Evolutionary conservation across 2,888 invertebrate species (phyloP), one percentile per base, ranked within the genome.

Genomic region (Hofmannophila pseudospretella): DNA sequence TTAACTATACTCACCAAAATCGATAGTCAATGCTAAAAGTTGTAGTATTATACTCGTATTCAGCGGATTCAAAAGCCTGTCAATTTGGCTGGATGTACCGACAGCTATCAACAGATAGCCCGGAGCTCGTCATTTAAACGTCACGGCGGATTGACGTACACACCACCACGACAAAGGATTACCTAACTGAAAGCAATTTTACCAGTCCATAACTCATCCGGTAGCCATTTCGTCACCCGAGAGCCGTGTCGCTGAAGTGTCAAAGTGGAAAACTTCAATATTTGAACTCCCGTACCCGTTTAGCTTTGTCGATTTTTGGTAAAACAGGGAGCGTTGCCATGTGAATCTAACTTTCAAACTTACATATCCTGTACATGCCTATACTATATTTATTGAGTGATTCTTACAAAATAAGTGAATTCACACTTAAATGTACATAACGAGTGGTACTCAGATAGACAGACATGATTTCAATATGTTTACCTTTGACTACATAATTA

Each of bases 51-150:
- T n/a, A n/a, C n/a, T n/a, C n/a, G n/a, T n/a, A n/a, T n/a, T n/a
- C n/a, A n/a, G n/a, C n/a, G n/a, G n/a, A n/a, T 49, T 49, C 58
- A 53, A 56, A 65, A 61, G 58, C 46, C 60, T 52, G 70, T 73
- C 71, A 64, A 67, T 68, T 66, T 42, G 46, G 41, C 49, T 57
- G 58, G 54, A 59, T 58, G 53, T 53, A 51, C 51, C 49, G 67
- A 70, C 65, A 66, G 67, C 59, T 59, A 65, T 66, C 68, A 67
- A 71, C 65, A 60, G 67, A 70, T 72, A 64, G 65, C 67, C 57
- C 42, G 51, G 42, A 54, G 68, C 60, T 56, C 54, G 58, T 51
- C 58, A 61, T 61, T 59, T 54, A 58, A 46, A 48, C 44, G 51
- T 52, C 48, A 50, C 48, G 47, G 43, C 45, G 41, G 45, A 47